Percentiles rank a stretch among this genome's conserved stretches.
phyloP scores from a whole-genome alignment of 2,113 vertebrate species.

The Bungarus multicinctus region DNA sequence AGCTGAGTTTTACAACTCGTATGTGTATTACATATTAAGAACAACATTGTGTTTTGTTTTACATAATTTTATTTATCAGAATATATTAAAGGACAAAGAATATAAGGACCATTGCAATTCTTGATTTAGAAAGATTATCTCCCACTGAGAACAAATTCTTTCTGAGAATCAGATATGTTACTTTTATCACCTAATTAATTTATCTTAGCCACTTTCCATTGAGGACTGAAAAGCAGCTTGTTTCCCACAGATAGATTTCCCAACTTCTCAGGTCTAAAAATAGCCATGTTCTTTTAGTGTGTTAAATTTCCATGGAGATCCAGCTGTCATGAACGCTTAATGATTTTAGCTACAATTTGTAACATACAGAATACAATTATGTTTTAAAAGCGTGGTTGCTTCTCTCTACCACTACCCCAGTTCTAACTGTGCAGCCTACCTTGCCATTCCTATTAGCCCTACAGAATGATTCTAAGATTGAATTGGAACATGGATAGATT shows the following conservation, averaged over 20 bases:
- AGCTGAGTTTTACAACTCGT: background rate
- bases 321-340: slow-evolving; percentile 50
- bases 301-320: slow-evolving; percentile 70
- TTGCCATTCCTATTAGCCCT: slow-evolving; percentile 1
- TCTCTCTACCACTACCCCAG: background rate
- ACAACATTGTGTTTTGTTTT: background rate
- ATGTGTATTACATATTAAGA: background rate
- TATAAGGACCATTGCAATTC: background rate
- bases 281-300: slow-evolving; percentile 56
- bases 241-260: slow-evolving; percentile 48
- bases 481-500: background rate
- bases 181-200: slow-evolving; percentile 8
- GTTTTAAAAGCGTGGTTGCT: slow-evolving; percentile 12
- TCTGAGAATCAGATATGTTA: background rate
- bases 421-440: background rate
- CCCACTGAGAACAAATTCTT: background rate
- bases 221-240: slow-evolving; percentile 42
- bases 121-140: background rate
- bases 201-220: background rate
- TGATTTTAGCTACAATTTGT: slow-evolving; percentile 36
- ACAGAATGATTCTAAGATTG: background rate
- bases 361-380: slow-evolving; percentile 3
- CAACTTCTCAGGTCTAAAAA: slow-evolving; percentile 61
- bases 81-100: background rate
- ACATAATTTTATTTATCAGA: background rate